Conservation (phyloP, 2,888 invertebrate species). For the Eristalis tenax region DNA sequence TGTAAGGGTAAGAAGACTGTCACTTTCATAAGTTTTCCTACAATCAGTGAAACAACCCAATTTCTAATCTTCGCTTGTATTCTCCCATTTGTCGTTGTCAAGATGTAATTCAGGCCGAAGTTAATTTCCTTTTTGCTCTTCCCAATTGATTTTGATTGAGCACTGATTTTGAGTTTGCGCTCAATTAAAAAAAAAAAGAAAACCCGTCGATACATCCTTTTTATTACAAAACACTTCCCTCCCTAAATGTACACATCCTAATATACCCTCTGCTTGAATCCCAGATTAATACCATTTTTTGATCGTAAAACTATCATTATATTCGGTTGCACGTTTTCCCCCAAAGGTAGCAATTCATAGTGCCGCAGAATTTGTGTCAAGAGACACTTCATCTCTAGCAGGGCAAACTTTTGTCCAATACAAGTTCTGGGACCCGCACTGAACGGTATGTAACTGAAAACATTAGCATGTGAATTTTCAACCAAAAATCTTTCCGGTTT, state of each 20-base stretch:
- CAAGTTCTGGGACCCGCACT: slow-evolving; percentile 83
- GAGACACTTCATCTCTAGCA: slow-evolving; percentile 77
- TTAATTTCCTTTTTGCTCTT: too few relatives aligned
- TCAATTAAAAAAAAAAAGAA: too few relatives aligned
- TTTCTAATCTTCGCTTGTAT: too few relatives aligned
- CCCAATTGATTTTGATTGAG: too few relatives aligned
- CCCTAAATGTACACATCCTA: slow-evolving; percentile 4
- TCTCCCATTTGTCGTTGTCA: too few relatives aligned
- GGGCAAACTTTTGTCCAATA: slow-evolving; percentile 79
- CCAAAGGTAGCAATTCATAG: slow-evolving; percentile 77
- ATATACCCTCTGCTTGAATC: slow-evolving; percentile 74
- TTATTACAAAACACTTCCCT: not conserved
- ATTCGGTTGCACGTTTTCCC: slow-evolving; percentile 76
- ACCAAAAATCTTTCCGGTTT: slow-evolving; percentile 79
- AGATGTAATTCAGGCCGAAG: too few relatives aligned
- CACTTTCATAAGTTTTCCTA: too few relatives aligned
- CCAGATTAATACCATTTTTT: slow-evolving; percentile 77
- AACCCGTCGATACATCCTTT: not conserved
- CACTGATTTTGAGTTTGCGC: too few relatives aligned
- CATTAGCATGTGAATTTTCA: slow-evolving; percentile 78
- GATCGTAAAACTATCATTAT: slow-evolving; percentile 79
- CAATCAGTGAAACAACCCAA: too few relatives aligned
- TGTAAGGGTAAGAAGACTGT: too few relatives aligned
- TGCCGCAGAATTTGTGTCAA: slow-evolving; percentile 76
- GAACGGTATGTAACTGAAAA: slow-evolving; percentile 78